Percentiles rank a stretch among this genome's conserved stretches.
Evolutionary conservation across 2,797 vertebrate species (phyloP).

Genomic region (Pempheris klunzingeri): DNA sequence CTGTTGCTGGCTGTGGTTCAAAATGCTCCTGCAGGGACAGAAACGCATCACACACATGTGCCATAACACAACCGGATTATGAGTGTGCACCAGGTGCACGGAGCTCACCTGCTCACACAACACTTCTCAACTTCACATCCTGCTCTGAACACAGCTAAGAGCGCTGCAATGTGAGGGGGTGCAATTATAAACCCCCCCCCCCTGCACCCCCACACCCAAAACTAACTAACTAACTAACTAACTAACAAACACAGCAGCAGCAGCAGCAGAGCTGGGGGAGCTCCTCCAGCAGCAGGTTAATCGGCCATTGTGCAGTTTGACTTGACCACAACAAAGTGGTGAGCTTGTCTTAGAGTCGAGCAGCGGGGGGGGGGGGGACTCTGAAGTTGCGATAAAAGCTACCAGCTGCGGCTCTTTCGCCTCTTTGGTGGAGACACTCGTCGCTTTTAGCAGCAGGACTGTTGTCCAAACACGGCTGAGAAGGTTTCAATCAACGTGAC

Average conservation of each 20-base stretch:
- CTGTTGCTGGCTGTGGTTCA: slow-evolving; percentile 69
- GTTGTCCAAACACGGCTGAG: too few species aligned
- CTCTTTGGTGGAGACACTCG: too few species aligned
- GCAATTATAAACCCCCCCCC: not conserved
- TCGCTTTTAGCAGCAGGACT: too few species aligned
- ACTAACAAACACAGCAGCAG: too few species aligned
- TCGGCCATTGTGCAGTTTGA: slow-evolving; percentile 73
- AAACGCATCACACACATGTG: not conserved
- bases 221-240: not conserved
- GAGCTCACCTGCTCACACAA: slow-evolving; percentile 51
- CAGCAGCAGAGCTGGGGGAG: accelerated
- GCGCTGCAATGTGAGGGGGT: not conserved
- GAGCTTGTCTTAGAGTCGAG: slow-evolving; percentile 52
- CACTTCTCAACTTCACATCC: slow-evolving; percentile 3
- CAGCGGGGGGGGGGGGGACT: slow-evolving; percentile 40
- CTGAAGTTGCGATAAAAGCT: slow-evolving; percentile 45
- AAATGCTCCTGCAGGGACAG: not conserved
- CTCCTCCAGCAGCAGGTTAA: not conserved
- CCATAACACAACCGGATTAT: too few species aligned
- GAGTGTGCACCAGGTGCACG: too few species aligned
- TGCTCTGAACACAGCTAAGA: not conserved
- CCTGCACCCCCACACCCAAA: too few species aligned
- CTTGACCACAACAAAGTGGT: slow-evolving; percentile 80
- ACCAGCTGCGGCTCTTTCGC: too few species aligned
- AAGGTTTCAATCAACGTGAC: slow-evolving; percentile 75